Conservation (phyloP, 2,113 vertebrate species). For the Trematomus loennbergii region DNA sequence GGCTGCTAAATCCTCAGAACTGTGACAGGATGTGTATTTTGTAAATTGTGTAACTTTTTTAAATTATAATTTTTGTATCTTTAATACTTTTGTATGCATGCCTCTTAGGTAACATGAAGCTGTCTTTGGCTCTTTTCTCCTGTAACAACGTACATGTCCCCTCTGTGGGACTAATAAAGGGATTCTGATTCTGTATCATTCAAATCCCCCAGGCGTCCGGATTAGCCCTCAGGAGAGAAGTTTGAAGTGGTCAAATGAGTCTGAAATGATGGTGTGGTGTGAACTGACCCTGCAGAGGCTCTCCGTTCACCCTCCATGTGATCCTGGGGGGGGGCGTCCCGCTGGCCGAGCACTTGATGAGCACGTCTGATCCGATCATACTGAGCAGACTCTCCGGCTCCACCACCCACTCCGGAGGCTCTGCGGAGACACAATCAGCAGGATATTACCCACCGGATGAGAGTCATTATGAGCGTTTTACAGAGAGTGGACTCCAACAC, state of each 20-base stretch:
- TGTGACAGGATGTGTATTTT: too few relatives aligned
- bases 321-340: constrained; percentile 89
- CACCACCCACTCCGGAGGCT: constrained; percentile 90
- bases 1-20: too few relatives aligned
- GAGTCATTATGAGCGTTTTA: neutral
- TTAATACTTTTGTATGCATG: too few relatives aligned
- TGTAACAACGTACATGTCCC: too few relatives aligned
- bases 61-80: too few relatives aligned
- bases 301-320: constrained; percentile 90
- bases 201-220: neutral
- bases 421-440: constrained; percentile 78
- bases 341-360: constrained; percentile 87
- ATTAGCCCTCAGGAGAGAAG: neutral
- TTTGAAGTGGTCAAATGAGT: neutral
- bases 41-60: too few relatives aligned
- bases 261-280: neutral
- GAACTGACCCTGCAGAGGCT: constrained; percentile 85
- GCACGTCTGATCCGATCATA: constrained; percentile 85
- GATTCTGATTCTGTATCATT: neutral
- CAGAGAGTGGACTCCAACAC: neutral
- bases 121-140: too few relatives aligned
- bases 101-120: too few relatives aligned
- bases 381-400: constrained; percentile 88
- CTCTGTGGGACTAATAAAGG: too few relatives aligned
- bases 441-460: constrained; percentile 30